A percentile compares a stretch with the other conserved stretches of the same genome.
Evolutionary conservation across 2,113 vertebrate genomes (phyloP).

Genomic region (Scalopus aquaticus): DNA sequence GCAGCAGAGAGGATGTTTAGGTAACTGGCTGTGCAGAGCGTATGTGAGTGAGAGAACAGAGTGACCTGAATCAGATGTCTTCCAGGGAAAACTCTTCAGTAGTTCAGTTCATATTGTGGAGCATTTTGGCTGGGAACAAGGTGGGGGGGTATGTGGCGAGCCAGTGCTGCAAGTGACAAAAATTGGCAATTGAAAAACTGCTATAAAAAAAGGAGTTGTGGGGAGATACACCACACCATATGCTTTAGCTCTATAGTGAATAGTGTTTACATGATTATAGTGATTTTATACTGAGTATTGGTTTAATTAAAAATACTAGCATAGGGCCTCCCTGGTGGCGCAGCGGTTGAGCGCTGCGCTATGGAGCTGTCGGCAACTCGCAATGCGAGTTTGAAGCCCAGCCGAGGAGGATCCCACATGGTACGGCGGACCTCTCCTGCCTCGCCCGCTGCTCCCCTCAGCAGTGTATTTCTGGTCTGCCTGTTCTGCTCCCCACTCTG

Average conservation of each 20-base stretch:
- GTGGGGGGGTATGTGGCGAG: background rate
- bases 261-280: background rate
- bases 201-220: background rate
- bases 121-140: background rate
- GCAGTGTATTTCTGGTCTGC: too few species aligned
- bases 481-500: too few species aligned
- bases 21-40: background rate
- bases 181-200: background rate
- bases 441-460: too few species aligned
- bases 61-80: background rate
- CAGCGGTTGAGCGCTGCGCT: too few species aligned
- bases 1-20: background rate
- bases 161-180: background rate
- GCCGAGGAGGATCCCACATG: too few species aligned
- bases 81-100: background rate
- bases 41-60: background rate
- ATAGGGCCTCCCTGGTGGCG: too few species aligned
- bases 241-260: background rate
- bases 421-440: too few species aligned
- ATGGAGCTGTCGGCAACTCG: too few species aligned
- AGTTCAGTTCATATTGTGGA: background rate
- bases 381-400: too few species aligned
- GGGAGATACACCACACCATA: background rate
- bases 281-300: background rate
- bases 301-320: slow-evolving; percentile 38